phyloP scores from a whole-genome alignment of 2,888 invertebrate genomes.

The Heliconius ismenius region DNA sequence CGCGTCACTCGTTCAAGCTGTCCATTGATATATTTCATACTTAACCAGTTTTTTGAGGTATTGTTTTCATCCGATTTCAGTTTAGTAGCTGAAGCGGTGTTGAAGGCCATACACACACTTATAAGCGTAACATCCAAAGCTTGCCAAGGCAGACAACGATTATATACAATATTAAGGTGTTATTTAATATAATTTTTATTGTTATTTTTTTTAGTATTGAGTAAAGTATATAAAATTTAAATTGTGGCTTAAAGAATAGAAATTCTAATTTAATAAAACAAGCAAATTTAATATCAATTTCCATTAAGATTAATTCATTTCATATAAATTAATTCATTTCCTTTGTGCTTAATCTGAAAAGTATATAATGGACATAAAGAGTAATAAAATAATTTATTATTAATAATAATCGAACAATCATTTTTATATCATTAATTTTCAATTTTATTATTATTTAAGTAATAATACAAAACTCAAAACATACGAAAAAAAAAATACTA shows the following conservation, averaged over 20 bases:
- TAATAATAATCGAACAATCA: no score
- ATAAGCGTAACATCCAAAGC: slow-evolving; percentile 70
- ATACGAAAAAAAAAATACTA: no score
- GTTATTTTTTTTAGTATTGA: neutral
- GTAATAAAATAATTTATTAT: neutral
- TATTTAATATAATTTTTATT: neutral
- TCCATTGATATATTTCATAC: neutral
- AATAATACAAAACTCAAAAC: no score
- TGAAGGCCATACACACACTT: slow-evolving; percentile 43
- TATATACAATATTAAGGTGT: slow-evolving; percentile 55
- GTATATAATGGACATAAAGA: neutral
- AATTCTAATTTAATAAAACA: neutral
- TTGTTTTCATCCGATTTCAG: slow-evolving; percentile 17
- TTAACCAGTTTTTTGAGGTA: slow-evolving; percentile 28
- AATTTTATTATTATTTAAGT: no score
- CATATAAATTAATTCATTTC: neutral
- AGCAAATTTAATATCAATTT: slow-evolving; percentile 1
- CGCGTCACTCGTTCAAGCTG: slow-evolving; percentile 48
- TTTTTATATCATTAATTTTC: no score
- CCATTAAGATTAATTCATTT: neutral
- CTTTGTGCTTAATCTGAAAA: neutral
- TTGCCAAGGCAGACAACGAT: slow-evolving; percentile 73
- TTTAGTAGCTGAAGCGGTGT: slow-evolving; percentile 39
- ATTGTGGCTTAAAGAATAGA: neutral
- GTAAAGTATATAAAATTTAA: neutral